Conservation (phyloP, 2,113 vertebrate species). For the Myrmecophaga tridactyla region DNA sequence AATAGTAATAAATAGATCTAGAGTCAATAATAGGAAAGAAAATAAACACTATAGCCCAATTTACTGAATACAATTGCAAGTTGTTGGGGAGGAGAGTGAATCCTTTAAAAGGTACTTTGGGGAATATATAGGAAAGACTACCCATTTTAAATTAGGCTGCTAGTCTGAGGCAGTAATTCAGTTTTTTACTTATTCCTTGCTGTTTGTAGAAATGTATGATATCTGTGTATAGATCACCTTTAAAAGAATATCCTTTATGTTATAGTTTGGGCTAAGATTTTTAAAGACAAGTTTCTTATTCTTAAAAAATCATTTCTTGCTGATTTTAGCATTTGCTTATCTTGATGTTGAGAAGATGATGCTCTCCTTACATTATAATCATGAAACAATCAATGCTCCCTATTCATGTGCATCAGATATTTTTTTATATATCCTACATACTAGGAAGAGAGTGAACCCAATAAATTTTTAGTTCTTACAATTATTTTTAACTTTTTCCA, state of each 20-base stretch:
- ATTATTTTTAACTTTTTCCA: slow-evolving; percentile 60
- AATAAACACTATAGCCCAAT: slow-evolving; percentile 60
- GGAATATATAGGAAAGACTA: slow-evolving; percentile 44
- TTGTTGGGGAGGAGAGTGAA: slow-evolving; percentile 59
- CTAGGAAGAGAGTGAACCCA: slow-evolving; percentile 21
- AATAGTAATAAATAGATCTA: slow-evolving; percentile 60
- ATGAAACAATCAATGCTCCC: slow-evolving; percentile 64
- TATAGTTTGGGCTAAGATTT: slow-evolving; percentile 47
- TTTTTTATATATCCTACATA: slow-evolving; percentile 41
- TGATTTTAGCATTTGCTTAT: slow-evolving; percentile 38
- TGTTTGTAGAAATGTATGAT: slow-evolving; percentile 47
- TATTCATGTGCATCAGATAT: slow-evolving; percentile 48
- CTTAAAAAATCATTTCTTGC: slow-evolving; percentile 60
- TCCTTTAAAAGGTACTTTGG: slow-evolving; percentile 35
- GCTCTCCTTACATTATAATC: neutral
- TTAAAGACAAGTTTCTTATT: slow-evolving; percentile 57
- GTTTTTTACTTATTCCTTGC: slow-evolving; percentile 49
- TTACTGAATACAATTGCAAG: slow-evolving; percentile 72
- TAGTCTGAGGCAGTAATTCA: slow-evolving; percentile 44
- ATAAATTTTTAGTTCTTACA: slow-evolving; percentile 52
- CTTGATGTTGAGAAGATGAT: neutral
- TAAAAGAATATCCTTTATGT: slow-evolving; percentile 58
- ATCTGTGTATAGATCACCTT: slow-evolving; percentile 41
- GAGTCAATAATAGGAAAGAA: slow-evolving; percentile 66
- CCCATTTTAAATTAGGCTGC: slow-evolving; percentile 69